These are phyloP conservation scores for Fringilla coelebs DNA, from an alignment of 2,797 vertebrate genomes.

Conservation along the genomic window DNA sequence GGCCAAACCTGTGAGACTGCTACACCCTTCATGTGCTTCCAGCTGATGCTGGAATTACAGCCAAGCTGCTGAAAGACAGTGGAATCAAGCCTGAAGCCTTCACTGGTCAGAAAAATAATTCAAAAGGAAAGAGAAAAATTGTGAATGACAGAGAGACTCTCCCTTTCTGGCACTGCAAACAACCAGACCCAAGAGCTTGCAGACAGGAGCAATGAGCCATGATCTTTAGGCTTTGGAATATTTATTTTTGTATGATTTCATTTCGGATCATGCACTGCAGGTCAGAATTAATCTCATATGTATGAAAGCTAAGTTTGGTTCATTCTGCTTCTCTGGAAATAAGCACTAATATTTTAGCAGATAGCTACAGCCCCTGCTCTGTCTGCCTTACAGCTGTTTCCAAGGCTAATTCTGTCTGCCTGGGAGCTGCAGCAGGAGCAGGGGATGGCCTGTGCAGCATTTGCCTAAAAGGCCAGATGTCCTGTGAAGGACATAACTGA, in stretches of 20 bases:
- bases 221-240: background rate
- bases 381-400: background rate
- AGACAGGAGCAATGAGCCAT: conserved; percentile 12
- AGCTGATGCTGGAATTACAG: background rate
- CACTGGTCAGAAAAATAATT: background rate
- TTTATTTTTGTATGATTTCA: background rate
- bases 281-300: background rate
- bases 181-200: background rate
- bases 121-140: conserved; percentile 3
- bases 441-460: background rate
- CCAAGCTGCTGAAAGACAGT: background rate
- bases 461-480: background rate
- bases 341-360: background rate
- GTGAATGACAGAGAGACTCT: conserved; percentile 3
- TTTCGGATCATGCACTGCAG: background rate
- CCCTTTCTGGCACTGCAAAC: background rate
- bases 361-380: background rate
- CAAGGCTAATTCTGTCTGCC: background rate
- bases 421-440: background rate
- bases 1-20: background rate
- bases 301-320: background rate
- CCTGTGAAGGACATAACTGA: background rate
- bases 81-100: conserved; percentile 11
- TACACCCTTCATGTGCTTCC: background rate
- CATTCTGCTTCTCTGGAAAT: background rate